Base-by-base conservation (phyloP, 2,888 invertebrate genomes). In the Colletes collaris region DNA sequence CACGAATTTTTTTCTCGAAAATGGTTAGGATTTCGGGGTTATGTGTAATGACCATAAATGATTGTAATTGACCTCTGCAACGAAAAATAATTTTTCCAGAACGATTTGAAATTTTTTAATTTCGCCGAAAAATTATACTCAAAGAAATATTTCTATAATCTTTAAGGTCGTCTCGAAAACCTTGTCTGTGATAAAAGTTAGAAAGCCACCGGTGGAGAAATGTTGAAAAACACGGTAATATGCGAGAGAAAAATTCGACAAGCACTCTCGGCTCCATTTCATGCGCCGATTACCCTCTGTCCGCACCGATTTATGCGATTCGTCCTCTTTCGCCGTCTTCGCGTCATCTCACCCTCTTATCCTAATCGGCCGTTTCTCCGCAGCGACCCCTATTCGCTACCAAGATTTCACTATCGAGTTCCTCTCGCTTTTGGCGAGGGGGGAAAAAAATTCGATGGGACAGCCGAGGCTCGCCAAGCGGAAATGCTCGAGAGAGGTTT, bases 271-370 rank as follows among this genome's bases (percentile, higher is more conserved):
- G 72, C 75, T 72, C 75, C 81, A 73, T 79, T 71, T 80, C 76
- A 79, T 76, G 77, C 77, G 76, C 64, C 79, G 65, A 84, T 84
- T 79, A 76, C 60, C 68, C 71, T 75, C 81, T 55, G 71, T 63
- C 71, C 69, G 16, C 37, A 44, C 68, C 10, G 78, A 82, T 79
- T 82, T 82, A 78, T 60, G 56, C 65, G 53, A 55, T 46, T 49
- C 56, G 53, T 70, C 67, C 58, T 40, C 35, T 74, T 46, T 46
- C 44, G 44, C 10, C 64, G 60, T 75, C 74, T 76, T 81, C 66
- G 44, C 63, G 69, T 64, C 70, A 6, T 53, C 53, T 66, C 69
- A 49, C 60, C 64, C 67, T 77, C 79, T 78, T 65, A 60, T 64
- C 63, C 58, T 77, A 83, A 76, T 79, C 70, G 69, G 46, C 52